Evolutionary conservation across 2,888 invertebrate genomes (phyloP), one percentile per base, ranked within the genome.

Genomic region (Xiphydria camelus): DNA sequence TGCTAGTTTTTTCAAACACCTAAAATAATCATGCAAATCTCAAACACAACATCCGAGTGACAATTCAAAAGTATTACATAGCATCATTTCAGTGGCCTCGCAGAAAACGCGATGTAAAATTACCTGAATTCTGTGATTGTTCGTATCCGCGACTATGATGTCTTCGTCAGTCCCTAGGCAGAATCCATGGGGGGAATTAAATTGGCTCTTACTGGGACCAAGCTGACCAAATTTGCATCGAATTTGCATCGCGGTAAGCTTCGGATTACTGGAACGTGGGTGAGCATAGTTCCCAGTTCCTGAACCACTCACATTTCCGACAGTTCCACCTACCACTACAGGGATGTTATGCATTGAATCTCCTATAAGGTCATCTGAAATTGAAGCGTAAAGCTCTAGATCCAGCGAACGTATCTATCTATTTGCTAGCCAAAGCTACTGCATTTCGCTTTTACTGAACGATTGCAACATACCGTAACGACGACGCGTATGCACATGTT

Each of bases 171-270:
- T 83, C 22, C 96, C 95, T 53, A 97, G 82, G 70, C 96, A 97
- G 76, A 97, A 97, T 33, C 96, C 96, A 76, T 97, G 96, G 0
- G 96, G 96, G 1, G 96, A 95, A 78, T 94, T 95, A 68, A 97
- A 96, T 77, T 96, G 95, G 14, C 92, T 91, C 73, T 93, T 93
- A 51, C 89, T 89, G 19, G 93, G 89, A 19, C 96, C 96, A 55
- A 96, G 80, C 62, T 93, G 92, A 7, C 96, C 96, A 77, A 96
- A 96, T 78, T 95, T 95, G 78, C 89, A 91, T 39, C 91, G 82
- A 59, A 91, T 90, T 72, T 91, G 90, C 91, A 91, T 91, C 1
- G 90, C 86, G 18, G 88, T 87, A 31, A 89, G 85, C 75, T 90
- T 89, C 7, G 68, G 55, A 51, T 73, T 75, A 10, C 57, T 60